Percentiles rank a stretch among this genome's conserved stretches.
These are phyloP conservation scores for Ips nitidus DNA, from an alignment of 1,140 invertebrate species.

Conservation along the genomic window DNA sequence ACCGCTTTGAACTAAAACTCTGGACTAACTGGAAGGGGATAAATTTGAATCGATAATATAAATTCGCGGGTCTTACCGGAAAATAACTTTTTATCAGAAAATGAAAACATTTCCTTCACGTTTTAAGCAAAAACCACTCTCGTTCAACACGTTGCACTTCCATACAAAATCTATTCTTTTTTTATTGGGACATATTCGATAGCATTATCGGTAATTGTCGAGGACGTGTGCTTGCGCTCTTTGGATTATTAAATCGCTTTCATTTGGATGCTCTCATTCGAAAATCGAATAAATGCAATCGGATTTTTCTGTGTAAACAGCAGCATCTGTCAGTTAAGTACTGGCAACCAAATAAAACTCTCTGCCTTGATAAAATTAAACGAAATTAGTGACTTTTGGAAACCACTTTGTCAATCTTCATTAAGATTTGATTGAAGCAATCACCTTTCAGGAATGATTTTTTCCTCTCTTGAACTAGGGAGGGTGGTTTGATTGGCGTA, in stretches of 20 bases:
- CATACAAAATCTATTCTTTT: not conserved
- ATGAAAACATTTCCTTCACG: too few relatives aligned
- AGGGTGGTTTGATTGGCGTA: too few relatives aligned
- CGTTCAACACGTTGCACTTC: not conserved
- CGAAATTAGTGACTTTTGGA: too few relatives aligned
- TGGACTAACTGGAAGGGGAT: not conserved
- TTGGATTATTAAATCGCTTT: slow-evolving; percentile 11
- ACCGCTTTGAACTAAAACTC: not conserved
- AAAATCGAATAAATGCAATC: slow-evolving; percentile 14
- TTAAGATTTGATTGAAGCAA: too few relatives aligned
- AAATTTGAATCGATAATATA: slow-evolving; percentile 2
- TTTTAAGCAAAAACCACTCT: not conserved
- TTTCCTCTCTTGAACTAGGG: too few relatives aligned
- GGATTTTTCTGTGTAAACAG: slow-evolving; percentile 11
- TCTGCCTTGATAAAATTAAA: too few relatives aligned
- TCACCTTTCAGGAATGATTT: too few relatives aligned
- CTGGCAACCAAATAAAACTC: too few relatives aligned
- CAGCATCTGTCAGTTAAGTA: not conserved
- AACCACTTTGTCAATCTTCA: too few relatives aligned
- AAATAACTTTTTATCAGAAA: not conserved
- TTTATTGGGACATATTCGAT: not conserved
- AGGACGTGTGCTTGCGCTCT: not conserved
- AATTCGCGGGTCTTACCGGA: not conserved
- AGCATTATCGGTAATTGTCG: slow-evolving; percentile 14
- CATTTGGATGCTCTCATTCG: not conserved